Conservation (phyloP, 2,113 vertebrate genomes). For the cattle (Bos taurus) region DNA sequence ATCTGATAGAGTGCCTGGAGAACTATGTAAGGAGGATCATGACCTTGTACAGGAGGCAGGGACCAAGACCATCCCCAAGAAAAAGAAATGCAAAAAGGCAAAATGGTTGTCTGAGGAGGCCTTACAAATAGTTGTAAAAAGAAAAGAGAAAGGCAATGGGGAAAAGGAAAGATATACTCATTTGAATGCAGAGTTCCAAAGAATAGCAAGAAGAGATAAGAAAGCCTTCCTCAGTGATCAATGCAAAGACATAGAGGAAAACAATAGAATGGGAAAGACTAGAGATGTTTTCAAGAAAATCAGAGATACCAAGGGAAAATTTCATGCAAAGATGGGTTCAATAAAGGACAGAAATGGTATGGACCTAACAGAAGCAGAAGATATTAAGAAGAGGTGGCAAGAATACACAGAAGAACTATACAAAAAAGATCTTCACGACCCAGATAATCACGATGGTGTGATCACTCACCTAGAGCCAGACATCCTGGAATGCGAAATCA, state of each 20-base stretch:
- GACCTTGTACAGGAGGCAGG: not conserved
- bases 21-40: not conserved
- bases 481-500: not conserved
- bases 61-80: not conserved
- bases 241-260: not conserved
- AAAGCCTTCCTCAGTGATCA: not conserved
- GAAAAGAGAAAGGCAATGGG: not conserved
- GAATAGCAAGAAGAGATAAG: not conserved
- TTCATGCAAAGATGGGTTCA: not conserved
- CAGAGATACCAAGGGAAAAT: not conserved
- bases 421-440: not conserved
- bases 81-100: not conserved
- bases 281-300: not conserved
- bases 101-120: not conserved
- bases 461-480: not conserved
- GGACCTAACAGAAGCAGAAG: not conserved
- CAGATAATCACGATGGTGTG: not conserved
- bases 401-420: not conserved
- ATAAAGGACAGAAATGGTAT: not conserved
- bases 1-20: not conserved
- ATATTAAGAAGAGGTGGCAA: not conserved
- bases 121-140: not conserved
- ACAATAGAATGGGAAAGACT: not conserved
- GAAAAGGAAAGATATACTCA: not conserved
- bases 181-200: not conserved